A percentile compares a stretch with the other conserved stretches of the same genome.
These are phyloP conservation scores for Parazoanthus atlanticus DNA, from an alignment of 92 coral and sea anemone genomes.

Conservation along the genomic window DNA sequence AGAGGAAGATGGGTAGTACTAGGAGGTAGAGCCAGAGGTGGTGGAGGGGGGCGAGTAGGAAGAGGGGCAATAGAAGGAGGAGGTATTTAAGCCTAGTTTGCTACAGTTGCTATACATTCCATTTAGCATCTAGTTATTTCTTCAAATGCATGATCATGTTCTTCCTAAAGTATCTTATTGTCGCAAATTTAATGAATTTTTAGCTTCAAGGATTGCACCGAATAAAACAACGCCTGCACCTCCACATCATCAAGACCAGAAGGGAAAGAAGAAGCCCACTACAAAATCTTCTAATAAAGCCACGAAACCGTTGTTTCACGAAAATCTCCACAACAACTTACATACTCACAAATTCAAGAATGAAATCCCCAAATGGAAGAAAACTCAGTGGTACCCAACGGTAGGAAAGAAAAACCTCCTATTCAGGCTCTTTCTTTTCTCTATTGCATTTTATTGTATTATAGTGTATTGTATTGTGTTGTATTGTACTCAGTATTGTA, in stretches of 20 bases:
- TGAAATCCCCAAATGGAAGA: slow-evolving; percentile 29
- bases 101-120: too few relatives aligned
- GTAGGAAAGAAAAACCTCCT: background rate
- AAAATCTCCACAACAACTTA: background rate
- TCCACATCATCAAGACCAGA: background rate
- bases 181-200: background rate
- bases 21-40: too few relatives aligned
- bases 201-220: background rate
- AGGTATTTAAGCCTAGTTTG: too few relatives aligned
- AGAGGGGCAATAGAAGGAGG: too few relatives aligned
- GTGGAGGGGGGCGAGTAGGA: too few relatives aligned
- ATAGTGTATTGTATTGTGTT: too few relatives aligned
- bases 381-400: slow-evolving; percentile 37
- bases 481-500: too few relatives aligned
- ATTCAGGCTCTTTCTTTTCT: background rate
- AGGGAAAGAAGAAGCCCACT: background rate
- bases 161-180: background rate
- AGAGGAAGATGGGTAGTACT: too few relatives aligned
- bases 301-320: background rate
- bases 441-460: too few relatives aligned
- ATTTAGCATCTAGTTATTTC: too few relatives aligned
- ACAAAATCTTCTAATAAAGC: background rate
- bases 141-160: too few relatives aligned
- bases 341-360: slow-evolving; percentile 23
- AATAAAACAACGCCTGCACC: background rate